Conservation (phyloP, 1,140 invertebrate genomes). For the Diabrotica undecimpunctata region DNA sequence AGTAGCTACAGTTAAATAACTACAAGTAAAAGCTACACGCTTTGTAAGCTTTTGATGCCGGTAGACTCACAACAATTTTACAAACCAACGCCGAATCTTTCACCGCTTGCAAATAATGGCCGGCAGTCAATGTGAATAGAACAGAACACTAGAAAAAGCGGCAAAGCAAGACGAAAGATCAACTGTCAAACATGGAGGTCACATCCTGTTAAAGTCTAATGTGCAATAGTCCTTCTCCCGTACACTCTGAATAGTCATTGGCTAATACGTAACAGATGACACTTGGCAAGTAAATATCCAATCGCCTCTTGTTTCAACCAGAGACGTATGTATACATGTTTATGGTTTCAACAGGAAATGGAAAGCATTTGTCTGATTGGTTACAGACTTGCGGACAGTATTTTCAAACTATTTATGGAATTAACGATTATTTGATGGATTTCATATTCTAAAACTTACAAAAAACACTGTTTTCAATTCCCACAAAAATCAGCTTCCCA, state of each 20-base stretch:
- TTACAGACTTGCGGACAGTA: too few relatives aligned
- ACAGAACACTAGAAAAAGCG: conserved; percentile 27
- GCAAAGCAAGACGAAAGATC: conserved; percentile 23
- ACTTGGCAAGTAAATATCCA: too few relatives aligned
- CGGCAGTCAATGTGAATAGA: conserved; percentile 19
- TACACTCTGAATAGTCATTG: neutral
- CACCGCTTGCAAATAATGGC: conserved; percentile 32
- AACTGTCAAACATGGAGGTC: neutral
- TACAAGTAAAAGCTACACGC: conserved; percentile 23
- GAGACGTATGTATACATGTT: too few relatives aligned
- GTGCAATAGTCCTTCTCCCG: neutral
- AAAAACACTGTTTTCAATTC: too few relatives aligned
- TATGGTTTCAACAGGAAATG: too few relatives aligned
- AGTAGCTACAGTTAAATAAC: conserved; percentile 4
- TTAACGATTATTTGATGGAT: too few relatives aligned
- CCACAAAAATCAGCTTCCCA: too few relatives aligned
- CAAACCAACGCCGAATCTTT: conserved; percentile 15
- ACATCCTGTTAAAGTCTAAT: neutral
- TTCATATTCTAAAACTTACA: too few relatives aligned
- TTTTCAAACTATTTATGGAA: too few relatives aligned
- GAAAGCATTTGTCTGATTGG: too few relatives aligned
- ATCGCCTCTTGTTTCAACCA: too few relatives aligned
- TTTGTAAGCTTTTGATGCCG: conserved; percentile 6
- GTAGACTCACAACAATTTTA: conserved; percentile 9
- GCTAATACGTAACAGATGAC: too few relatives aligned